phyloP scores from a whole-genome alignment of 2,888 invertebrate species.

The Margaritifera margaritifera region DNA sequence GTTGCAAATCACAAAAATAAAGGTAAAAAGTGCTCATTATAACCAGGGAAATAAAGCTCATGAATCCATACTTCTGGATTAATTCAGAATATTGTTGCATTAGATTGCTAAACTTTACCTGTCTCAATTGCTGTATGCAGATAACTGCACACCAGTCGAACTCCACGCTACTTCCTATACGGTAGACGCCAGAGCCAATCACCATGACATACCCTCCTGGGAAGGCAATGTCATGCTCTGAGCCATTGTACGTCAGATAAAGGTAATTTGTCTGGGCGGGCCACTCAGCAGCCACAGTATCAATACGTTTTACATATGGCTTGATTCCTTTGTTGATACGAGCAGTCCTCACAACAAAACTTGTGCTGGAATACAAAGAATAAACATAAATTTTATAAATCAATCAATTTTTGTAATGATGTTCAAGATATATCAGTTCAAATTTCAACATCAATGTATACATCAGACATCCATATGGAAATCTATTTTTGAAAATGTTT shows the following conservation, averaged over 20 bases:
- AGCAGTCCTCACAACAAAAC: constrained; percentile 77
- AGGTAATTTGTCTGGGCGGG: constrained; percentile 98
- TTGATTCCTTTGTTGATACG: constrained; percentile 57
- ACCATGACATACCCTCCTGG: constrained; percentile 78
- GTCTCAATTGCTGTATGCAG: constrained; percentile 87
- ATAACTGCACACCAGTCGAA: constrained; percentile 99
- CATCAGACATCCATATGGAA: too few relatives aligned
- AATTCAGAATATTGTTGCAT: neutral
- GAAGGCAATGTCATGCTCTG: constrained; percentile 66
- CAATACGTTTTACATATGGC: constrained; percentile 91
- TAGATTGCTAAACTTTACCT: neutral
- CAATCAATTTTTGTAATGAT: too few relatives aligned
- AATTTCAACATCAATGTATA: too few relatives aligned
- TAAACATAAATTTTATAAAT: too few relatives aligned
- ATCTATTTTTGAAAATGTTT: too few relatives aligned
- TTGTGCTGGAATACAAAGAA: constrained; percentile 80
- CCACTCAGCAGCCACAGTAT: constrained; percentile 99
- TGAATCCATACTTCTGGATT: neutral
- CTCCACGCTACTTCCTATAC: constrained; percentile 90
- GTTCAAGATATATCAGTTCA: too few relatives aligned
- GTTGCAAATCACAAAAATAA: too few relatives aligned
- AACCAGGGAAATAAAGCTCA: too few relatives aligned
- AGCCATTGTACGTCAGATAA: constrained; percentile 96
- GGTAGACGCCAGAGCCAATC: constrained; percentile 79
- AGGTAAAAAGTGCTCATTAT: too few relatives aligned